Evolutionary conservation across 2,888 invertebrate genomes (phyloP).

Genomic region (Cerceris rybyensis): DNA sequence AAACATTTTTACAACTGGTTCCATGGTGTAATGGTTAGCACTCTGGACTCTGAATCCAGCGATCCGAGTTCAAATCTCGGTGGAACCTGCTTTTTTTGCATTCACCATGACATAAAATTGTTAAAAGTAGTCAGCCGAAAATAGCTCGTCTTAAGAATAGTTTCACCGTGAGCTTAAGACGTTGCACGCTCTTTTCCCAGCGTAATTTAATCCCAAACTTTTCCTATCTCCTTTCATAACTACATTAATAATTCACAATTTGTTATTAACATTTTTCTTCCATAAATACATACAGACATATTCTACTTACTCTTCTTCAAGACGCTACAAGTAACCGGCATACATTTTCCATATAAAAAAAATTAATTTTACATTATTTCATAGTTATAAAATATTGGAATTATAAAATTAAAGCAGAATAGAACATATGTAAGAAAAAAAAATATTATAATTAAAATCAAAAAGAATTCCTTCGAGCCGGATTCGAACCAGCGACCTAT

Average conservation of each 20-base stretch:
- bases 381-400: not conserved
- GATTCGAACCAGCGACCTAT: slow-evolving; percentile 82
- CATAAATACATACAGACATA: too few species aligned
- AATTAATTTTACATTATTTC: not conserved
- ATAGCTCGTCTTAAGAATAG: not conserved
- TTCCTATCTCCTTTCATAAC: too few species aligned
- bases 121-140: not conserved
- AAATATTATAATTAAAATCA: not conserved
- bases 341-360: too few species aligned
- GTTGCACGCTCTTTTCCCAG: too few species aligned
- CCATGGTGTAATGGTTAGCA: slow-evolving; percentile 90
- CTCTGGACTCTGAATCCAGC: slow-evolving; percentile 91
- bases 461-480: slow-evolving; percentile 78
- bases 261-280: too few species aligned
- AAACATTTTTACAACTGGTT: slow-evolving; percentile 87
- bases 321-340: too few species aligned
- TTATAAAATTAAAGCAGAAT: not conserved
- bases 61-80: slow-evolving; percentile 91
- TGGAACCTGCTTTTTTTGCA: slow-evolving; percentile 83
- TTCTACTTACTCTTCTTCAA: too few species aligned
- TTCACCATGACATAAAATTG: not conserved
- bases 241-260: too few species aligned
- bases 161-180: too few species aligned
- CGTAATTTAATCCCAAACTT: too few species aligned
- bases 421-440: not conserved